phyloP scores from a whole-genome alignment of 2,113 vertebrate species.

The Nerophis ophidion region DNA sequence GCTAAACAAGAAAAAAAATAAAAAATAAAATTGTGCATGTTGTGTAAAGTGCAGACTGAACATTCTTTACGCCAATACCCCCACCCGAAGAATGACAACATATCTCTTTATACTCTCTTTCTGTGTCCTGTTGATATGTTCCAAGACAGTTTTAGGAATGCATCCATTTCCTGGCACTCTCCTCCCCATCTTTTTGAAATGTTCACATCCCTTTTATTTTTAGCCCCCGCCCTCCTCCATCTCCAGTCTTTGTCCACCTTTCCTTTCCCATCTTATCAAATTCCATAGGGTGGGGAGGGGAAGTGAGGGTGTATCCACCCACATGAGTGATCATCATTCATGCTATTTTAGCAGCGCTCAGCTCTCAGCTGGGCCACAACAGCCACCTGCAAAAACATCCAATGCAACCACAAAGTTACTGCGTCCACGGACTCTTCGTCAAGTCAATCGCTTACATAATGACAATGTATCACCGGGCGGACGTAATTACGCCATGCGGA shows the following conservation, averaged over 20 bases:
- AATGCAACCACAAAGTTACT: constrained; percentile 26
- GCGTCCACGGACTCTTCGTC: constrained; percentile 13
- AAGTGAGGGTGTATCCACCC: constrained; percentile 55
- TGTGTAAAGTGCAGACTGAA: neutral
- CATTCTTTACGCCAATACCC: neutral
- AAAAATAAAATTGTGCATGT: neutral
- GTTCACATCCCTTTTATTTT: constrained; percentile 33
- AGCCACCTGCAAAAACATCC: constrained; percentile 42
- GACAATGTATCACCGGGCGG: constrained; percentile 15
- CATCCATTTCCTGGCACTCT: constrained; percentile 6
- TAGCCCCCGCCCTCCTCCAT: neutral
- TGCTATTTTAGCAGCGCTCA: constrained; percentile 50
- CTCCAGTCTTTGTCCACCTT: constrained; percentile 36
- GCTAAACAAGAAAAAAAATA: too few relatives aligned
- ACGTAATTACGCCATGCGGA: constrained; percentile 22
- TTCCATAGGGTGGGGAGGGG: constrained; percentile 53
- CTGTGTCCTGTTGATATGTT: neutral
- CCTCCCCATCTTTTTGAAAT: constrained; percentile 41
- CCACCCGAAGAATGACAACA: neutral
- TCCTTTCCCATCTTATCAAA: constrained; percentile 56
- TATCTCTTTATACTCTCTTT: constrained; percentile 22
- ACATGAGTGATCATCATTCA: constrained; percentile 56
- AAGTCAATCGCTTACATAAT: constrained; percentile 19
- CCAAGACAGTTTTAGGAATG: neutral
- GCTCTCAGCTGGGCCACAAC: constrained; percentile 40